A percentile compares a stretch with the other conserved stretches of the same genome.
phyloP scores from a whole-genome alignment of 2,888 invertebrate species.

The Anticlea derivata region DNA sequence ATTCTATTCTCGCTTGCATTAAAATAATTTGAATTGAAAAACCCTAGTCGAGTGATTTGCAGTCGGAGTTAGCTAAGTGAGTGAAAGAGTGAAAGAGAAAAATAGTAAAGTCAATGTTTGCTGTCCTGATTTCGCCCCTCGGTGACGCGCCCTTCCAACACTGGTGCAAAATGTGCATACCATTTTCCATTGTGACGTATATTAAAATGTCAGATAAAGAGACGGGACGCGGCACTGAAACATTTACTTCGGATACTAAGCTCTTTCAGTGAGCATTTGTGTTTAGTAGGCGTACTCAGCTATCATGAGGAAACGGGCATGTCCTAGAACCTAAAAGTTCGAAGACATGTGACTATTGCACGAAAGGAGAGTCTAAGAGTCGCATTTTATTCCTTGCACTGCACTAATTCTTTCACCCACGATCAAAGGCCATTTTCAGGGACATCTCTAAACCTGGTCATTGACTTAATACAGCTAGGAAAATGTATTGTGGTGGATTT shows the following conservation, averaged over 20 bases:
- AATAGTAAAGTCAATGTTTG: slow-evolving; percentile 82
- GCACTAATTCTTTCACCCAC: too few relatives aligned
- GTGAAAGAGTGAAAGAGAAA: slow-evolving; percentile 80
- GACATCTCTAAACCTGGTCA: too few relatives aligned
- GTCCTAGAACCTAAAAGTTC: too few relatives aligned
- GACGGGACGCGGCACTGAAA: slow-evolving; percentile 9
- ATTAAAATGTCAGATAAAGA: slow-evolving; percentile 29
- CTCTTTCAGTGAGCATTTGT: slow-evolving; percentile 11
- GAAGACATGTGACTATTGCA: too few relatives aligned
- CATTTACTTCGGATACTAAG: slow-evolving; percentile 25
- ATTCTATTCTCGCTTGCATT: slow-evolving; percentile 37
- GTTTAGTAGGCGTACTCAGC: neutral
- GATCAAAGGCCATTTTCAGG: too few relatives aligned
- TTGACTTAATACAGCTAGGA: too few relatives aligned
- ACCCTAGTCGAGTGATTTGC: slow-evolving; percentile 76
- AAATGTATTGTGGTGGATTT: too few relatives aligned
- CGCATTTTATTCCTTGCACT: too few relatives aligned
- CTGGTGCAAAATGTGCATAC: slow-evolving; percentile 54
- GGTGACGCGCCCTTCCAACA: slow-evolving; percentile 55
- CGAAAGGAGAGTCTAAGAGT: too few relatives aligned
- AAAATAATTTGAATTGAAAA: slow-evolving; percentile 64
- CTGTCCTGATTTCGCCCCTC: slow-evolving; percentile 75
- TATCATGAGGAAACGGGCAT: neutral
- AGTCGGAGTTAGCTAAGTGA: slow-evolving; percentile 76
- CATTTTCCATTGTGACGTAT: slow-evolving; percentile 40